These are phyloP conservation scores for Marcusenius ussheri DNA, from an alignment of 2,113 vertebrate species.

Conservation along the genomic window DNA sequence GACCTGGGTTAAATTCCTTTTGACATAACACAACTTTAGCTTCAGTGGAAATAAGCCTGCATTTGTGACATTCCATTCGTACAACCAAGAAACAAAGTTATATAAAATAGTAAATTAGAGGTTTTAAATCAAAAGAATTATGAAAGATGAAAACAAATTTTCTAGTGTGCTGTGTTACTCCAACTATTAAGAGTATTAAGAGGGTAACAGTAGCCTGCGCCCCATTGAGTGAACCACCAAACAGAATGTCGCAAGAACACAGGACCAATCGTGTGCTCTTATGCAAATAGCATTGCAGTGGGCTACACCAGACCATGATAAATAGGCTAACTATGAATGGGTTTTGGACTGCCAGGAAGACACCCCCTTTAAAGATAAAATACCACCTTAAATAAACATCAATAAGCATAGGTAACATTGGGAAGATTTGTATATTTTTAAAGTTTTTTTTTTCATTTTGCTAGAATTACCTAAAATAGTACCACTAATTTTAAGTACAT, in stretches of 20 bases:
- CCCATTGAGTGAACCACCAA: background rate
- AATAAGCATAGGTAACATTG: background rate
- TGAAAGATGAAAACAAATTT: background rate
- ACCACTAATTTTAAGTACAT: background rate
- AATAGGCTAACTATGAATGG: background rate
- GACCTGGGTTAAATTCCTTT: background rate
- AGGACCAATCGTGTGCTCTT: background rate
- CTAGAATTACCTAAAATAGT: background rate
- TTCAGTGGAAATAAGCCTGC: background rate
- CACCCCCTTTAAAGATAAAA: background rate
- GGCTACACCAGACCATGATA: background rate
- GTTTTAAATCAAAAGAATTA: background rate
- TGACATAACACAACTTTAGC: background rate
- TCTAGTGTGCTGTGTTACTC: background rate
- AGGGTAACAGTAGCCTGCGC: background rate
- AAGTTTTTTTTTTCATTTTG: background rate
- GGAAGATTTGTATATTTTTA: background rate
- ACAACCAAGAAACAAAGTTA: background rate
- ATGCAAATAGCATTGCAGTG: background rate
- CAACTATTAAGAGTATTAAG: background rate
- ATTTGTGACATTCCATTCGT: background rate
- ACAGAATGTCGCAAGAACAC: background rate
- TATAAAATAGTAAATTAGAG: background rate
- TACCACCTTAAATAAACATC: background rate
- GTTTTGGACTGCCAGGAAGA: background rate